Base-by-base conservation (phyloP, 2,888 invertebrate genomes). In the Acronicta psi region DNA sequence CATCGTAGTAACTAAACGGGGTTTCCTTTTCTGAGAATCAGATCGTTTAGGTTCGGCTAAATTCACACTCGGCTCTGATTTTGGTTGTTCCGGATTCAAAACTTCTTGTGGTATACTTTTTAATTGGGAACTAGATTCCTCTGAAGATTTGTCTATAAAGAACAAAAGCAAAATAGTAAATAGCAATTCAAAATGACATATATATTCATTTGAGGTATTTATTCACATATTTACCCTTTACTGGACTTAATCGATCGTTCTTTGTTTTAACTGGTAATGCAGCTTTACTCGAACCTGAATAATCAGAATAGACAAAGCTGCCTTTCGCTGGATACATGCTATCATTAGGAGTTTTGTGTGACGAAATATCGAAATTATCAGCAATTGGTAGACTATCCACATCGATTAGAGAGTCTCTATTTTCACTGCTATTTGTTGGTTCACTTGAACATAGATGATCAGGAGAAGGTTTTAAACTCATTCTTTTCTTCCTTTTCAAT, bases 81-180 rank as follows among this genome's bases (percentile, higher is more conserved):
- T 34, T 34, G n/a, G 7, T 5, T 29, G 63, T 25, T 73, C 77
- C 59, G 83, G 85, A 59, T 73, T 79, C 14, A 84, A 64, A 56
- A 82, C 69, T 0, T 82, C 79, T 77, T 81, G 85, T 7, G 83
- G 84, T 65, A 85, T 83, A 14, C 81, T 82, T 47, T 78, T 82
- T 6, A 79, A 38, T 53, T 75, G 79, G 37, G 73, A 70, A 47
- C 50, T 31, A 10, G 66, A 60, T 34, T 75, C 65, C n/a, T 71
- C 56, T 43, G 50, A 25, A 45, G 47, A 29, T 50, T 41, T 56
- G 38, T 38, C 56, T 54, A 34, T 11, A 66, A 66, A 51, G 1
- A 53, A 47, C 1, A 18, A 0, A 40, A 13, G n/a, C 18, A 37
- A 13, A 13, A 37, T 4, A 14, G 7, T 40, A 16, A 9, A 7